Base-by-base conservation (phyloP, 2,797 vertebrate genomes). In the Erpetoichthys calabaricus region DNA sequence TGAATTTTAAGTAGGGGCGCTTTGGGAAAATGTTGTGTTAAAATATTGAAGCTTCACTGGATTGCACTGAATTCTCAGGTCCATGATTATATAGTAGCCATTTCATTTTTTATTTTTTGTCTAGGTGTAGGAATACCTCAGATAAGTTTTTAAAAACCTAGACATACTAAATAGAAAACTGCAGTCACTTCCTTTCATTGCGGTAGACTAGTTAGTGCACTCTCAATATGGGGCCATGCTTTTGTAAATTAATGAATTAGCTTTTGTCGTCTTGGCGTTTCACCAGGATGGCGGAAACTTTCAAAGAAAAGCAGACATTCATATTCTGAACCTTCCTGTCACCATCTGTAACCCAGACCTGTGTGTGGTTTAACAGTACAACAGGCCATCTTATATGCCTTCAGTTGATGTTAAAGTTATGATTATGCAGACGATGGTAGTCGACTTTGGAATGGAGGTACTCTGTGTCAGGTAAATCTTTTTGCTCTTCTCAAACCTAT, bases 331-430 rank as follows among this genome's bases (percentile, higher is more conserved):
- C 43, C 53, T 51, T 53, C n/a, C 45, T 41, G 6, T 47, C 52
- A 51, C 62, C 67, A 68, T 69, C 67, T 68, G 70, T 62, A 60
- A 63, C 45, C 47, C 64, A 67, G 64, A 68, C 59, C 54, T 56
- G 4, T 51, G 25, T 25, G 25, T 25, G 25, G 25, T 25, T 25
- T 25, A 25, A 25, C 25, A 25, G 25, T 25, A 25, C 25, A 25
- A 25, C 25, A 25, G 25, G 25, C 25, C 25, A 25, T 25, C 25
- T 25, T 25, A 25, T 25, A 25, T 25, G 25, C 25, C 25, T 25
- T 25, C 25, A 25, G 25, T 25, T 25, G 25, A 25, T 25, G 25
- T 25, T 25, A 25, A 25, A 25, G 25, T 25, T 25, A 25, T 25
- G 25, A 25, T 25, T 25, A 25, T 25, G 25, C 25, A 25, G 25